A percentile compares a stretch with the other conserved stretches of the same genome.
phyloP scores from a whole-genome alignment of 2,113 vertebrate species.

The Motacilla tschutschensis region DNA sequence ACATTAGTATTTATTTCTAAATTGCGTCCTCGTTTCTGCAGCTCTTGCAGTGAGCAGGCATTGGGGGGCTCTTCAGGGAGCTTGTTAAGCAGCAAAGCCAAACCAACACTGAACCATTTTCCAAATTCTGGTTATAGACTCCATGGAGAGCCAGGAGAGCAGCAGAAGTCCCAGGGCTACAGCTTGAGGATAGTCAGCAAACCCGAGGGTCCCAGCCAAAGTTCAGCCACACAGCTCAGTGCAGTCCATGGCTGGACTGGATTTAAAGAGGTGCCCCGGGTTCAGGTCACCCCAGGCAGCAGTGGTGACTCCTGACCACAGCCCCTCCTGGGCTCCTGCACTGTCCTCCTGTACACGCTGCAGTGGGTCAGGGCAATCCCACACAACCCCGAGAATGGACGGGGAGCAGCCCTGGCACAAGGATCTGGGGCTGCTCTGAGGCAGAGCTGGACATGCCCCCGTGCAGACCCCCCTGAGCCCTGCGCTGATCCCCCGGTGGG shows the following conservation, averaged over 20 bases:
- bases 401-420: not conserved
- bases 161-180: not conserved
- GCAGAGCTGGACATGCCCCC: not conserved
- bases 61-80: not conserved
- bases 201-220: not conserved
- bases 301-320: not conserved
- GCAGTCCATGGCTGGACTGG: fast-evolving
- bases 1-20: not conserved
- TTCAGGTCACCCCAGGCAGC: not conserved
- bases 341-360: not conserved
- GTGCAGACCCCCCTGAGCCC: not conserved
- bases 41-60: not conserved
- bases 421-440: not conserved
- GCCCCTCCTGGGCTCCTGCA: not conserved
- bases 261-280: not conserved
- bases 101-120: not conserved
- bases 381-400: fast-evolving
- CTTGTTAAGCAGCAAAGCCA: not conserved
- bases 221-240: not conserved
- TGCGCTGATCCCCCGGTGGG: not conserved
- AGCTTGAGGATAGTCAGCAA: not conserved
- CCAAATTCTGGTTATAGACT: not conserved
- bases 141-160: not conserved
- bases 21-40: not conserved
- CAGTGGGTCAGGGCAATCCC: fast-evolving